These are phyloP conservation scores for Arion vulgaris DNA, from an alignment of 1,140 invertebrate genomes.

Conservation along the genomic window DNA sequence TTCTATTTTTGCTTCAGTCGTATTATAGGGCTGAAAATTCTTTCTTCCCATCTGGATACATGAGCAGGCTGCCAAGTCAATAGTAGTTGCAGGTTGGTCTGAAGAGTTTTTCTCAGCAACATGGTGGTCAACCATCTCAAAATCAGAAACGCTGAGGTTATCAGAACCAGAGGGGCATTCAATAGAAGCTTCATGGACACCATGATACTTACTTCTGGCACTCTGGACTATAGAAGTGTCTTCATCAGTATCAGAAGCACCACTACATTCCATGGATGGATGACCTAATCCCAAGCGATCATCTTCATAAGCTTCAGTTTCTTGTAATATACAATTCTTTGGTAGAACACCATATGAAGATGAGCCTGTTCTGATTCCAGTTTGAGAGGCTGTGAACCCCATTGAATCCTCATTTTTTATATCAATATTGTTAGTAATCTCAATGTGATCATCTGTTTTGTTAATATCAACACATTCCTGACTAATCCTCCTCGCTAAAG, in stretches of 20 bases:
- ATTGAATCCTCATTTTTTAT: too few species aligned
- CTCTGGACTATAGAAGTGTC: neutral
- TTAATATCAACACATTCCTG: neutral
- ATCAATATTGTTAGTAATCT: too few species aligned
- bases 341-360: neutral
- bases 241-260: neutral
- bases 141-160: constrained; percentile 6
- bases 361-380: neutral
- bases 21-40: neutral
- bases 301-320: neutral
- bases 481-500: neutral
- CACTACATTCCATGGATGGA: neutral
- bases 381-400: too few species aligned
- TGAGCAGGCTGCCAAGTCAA: neutral
- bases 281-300: neutral
- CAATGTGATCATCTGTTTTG: neutral
- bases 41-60: neutral
- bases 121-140: constrained; percentile 4
- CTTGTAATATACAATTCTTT: neutral
- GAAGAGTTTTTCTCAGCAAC: neutral
- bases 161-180: neutral
- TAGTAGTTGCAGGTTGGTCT: neutral
- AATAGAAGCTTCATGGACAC: neutral
- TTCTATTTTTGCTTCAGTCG: neutral
- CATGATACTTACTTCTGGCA: neutral